Base-by-base conservation (phyloP, 1,140 invertebrate genomes). In the Spodoptera frugiperda region DNA sequence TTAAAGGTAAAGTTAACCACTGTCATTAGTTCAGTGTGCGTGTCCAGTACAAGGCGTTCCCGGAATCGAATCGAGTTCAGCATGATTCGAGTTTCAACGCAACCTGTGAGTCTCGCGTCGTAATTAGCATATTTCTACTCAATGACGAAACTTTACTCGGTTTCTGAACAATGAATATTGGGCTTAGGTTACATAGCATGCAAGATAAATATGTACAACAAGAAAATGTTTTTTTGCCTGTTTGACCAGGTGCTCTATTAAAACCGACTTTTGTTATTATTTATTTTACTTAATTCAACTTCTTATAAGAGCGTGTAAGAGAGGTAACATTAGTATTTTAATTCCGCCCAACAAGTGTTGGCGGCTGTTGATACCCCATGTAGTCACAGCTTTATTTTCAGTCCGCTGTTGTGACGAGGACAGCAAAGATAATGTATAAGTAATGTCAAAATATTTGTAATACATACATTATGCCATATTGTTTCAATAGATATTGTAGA, bases 71-170 rank as follows among this genome's bases (percentile, higher is more conserved):
- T 63, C 33, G 15, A 63, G 33, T 63, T 63, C 59, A 57, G 11
- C 12, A 30, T 14, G 25, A 25, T 21, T 63, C 33, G n/a, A 46
- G 30, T 33, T 48, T 39, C 57, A 6, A 12, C 61, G 63, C 19
- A 67, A 49, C 63, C 15, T 49, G 44, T 67, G 11, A 46, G 12
- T 48, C 12, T 2, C 19, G 14, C 54, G 19, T 19, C 12, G 49
- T 73, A 73, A 73, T 73, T 73, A 73, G 17, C 44, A 49, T 49
- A 61, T 61, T 61, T 59, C 46, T 44, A 30, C 59, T 15, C 14
- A 17, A 67, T 67, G 63, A 67, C 21, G 65, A 48, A 65, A 65
- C 11, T 48, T 3, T 6, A 10, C 4, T 25, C 21, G 25, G 11
- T 2, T 57, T 21, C n/a, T 25, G 25, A 59, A 59, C 25, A 59